Percentiles rank a stretch among this genome's conserved stretches.
phyloP scores from a whole-genome alignment of 1,140 invertebrate genomes.

The Venustaconcha ellipsiformis region DNA sequence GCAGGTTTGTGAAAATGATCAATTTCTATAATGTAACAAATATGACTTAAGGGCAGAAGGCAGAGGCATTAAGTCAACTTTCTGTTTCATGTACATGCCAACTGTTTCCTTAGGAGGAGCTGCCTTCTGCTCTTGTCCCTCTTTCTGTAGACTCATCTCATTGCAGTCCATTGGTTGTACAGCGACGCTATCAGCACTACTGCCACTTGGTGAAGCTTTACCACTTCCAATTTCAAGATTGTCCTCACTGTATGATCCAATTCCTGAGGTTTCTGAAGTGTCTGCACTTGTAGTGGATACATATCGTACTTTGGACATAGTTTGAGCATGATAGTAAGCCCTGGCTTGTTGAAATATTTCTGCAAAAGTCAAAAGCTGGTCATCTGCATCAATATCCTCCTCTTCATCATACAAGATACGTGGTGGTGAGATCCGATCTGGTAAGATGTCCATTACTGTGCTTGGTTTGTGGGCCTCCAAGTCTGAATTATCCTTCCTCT shows the following conservation, averaged over 20 bases:
- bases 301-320: slow-evolving; percentile 32
- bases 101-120: slow-evolving; percentile 45
- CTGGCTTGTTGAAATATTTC: slow-evolving; percentile 8
- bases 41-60: slow-evolving; percentile 73
- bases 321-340: slow-evolving; percentile 9
- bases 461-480: too few species aligned
- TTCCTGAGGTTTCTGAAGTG: slow-evolving; percentile 61
- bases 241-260: slow-evolving; percentile 52
- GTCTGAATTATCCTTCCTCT: too few species aligned
- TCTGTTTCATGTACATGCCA: slow-evolving; percentile 70
- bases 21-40: slow-evolving; percentile 71
- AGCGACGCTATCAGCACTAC: background rate
- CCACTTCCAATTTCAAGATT: slow-evolving; percentile 32
- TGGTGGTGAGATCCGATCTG: background rate
- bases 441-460: too few species aligned
- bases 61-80: slow-evolving; percentile 72
- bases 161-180: slow-evolving; percentile 7
- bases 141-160: slow-evolving; percentile 11
- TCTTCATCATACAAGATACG: slow-evolving; percentile 16
- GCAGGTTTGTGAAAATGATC: background rate
- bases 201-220: slow-evolving; percentile 43
- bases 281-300: slow-evolving; percentile 57
- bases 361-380: slow-evolving; percentile 4
- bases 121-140: slow-evolving; percentile 22
- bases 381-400: slow-evolving; percentile 17